Conservation (phyloP, 2,797 vertebrate genomes). For the Chelidonichthys spinosus region DNA sequence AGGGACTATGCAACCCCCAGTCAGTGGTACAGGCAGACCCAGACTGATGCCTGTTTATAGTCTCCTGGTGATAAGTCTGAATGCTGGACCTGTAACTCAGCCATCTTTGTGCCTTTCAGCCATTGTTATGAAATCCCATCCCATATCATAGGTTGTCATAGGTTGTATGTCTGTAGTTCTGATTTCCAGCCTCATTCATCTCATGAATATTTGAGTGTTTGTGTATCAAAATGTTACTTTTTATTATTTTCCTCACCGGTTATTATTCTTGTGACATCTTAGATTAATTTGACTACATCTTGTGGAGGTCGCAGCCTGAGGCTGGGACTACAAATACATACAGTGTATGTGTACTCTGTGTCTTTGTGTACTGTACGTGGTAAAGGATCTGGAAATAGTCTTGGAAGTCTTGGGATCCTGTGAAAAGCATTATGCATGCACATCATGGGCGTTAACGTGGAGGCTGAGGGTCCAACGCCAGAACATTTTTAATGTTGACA, state of each 20-base stretch:
- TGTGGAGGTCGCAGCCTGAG: not conserved
- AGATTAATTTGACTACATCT: not conserved
- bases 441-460: not conserved
- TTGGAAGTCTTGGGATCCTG: not conserved
- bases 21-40: not conserved
- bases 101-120: not conserved
- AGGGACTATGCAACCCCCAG: not conserved
- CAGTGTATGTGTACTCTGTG: too few species aligned
- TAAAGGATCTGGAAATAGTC: not conserved
- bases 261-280: not conserved
- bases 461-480: too few species aligned
- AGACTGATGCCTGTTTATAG: constrained; percentile 7
- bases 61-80: not conserved
- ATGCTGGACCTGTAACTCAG: not conserved
- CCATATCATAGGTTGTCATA: too few species aligned
- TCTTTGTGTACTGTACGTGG: too few species aligned
- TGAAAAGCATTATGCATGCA: not conserved
- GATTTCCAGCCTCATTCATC: too few species aligned
- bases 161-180: too few species aligned
- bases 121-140: not conserved
- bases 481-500: too few species aligned
- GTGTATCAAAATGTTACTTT: not conserved
- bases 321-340: not conserved
- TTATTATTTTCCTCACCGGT: not conserved
- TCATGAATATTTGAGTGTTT: too few species aligned